phyloP scores from a whole-genome alignment of 1,140 invertebrate species.

The Druon quercuslanigerum region DNA sequence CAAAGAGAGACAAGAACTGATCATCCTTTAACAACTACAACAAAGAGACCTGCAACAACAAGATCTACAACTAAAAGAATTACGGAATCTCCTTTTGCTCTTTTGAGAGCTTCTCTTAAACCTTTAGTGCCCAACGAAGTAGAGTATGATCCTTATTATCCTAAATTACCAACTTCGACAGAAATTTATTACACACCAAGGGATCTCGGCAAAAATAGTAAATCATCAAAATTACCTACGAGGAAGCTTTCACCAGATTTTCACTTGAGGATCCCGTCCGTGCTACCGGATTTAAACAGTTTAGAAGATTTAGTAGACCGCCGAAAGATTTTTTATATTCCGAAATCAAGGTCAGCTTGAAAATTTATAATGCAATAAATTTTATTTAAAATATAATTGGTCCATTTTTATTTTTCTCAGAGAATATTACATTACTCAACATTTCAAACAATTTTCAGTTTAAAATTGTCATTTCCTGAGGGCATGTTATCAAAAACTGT shows the following conservation, averaged over 20 bases:
- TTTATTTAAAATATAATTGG: no score
- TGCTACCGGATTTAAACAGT: slow-evolving; percentile 62
- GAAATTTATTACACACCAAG: slow-evolving; percentile 59
- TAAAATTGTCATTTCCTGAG: no score
- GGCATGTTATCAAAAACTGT: no score
- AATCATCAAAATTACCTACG: slow-evolving; percentile 41
- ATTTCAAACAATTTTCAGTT: no score
- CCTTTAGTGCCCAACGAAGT: slow-evolving; percentile 51
- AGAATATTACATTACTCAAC: no score
- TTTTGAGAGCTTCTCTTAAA: slow-evolving; percentile 46
- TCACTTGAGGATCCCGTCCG: slow-evolving; percentile 56
- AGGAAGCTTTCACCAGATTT: slow-evolving; percentile 29
- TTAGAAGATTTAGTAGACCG: slow-evolving; percentile 67
- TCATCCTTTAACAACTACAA: not conserved
- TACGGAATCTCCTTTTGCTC: slow-evolving; percentile 57
- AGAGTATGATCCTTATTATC: slow-evolving; percentile 67
- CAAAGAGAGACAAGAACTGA: slow-evolving; percentile 41
- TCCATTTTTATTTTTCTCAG: no score
- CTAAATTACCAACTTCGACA: slow-evolving; percentile 53
- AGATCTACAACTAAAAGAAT: slow-evolving; percentile 26
- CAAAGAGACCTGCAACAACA: not conserved
- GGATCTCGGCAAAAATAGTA: slow-evolving; percentile 1
- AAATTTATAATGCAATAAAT: not conserved
- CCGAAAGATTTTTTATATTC: slow-evolving; percentile 64
- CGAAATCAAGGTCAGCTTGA: slow-evolving; percentile 44